These are phyloP conservation scores for Drosophila subobscura DNA, from an alignment of 1,140 invertebrate genomes.

Conservation along the genomic window DNA sequence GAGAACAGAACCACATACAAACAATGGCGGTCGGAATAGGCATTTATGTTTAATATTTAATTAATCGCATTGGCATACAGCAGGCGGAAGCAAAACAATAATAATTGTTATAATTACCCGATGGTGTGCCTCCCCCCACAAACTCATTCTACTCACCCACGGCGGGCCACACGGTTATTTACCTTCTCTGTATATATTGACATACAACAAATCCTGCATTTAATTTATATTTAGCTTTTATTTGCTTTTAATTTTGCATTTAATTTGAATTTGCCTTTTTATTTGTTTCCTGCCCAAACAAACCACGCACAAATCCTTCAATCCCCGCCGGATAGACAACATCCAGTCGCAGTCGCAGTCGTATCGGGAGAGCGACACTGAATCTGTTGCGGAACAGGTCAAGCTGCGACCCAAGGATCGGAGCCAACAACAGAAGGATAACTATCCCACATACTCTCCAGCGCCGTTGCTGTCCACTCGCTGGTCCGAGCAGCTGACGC, in stretches of 20 bases:
- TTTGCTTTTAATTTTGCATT: conserved; percentile 51
- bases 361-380: conserved; percentile 6
- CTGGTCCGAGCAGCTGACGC: conserved; percentile 75
- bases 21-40: conserved; percentile 39
- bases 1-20: conserved; percentile 25
- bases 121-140: conserved; percentile 20
- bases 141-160: conserved; percentile 22
- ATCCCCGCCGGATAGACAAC: conserved; percentile 45
- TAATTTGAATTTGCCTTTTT: conserved; percentile 49
- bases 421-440: conserved; percentile 51
- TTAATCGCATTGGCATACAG: conserved; percentile 57
- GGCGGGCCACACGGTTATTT: conserved; percentile 48
- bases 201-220: conserved; percentile 11
- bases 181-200: conserved; percentile 62
- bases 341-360: conserved; percentile 38
- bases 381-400: conserved; percentile 44
- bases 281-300: conserved; percentile 19
- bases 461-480: conserved; percentile 53
- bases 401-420: conserved; percentile 43
- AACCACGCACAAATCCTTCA: conserved; percentile 6
- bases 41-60: conserved; percentile 69
- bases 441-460: conserved; percentile 57
- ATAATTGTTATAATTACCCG: conserved; percentile 45
- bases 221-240: conserved; percentile 48
- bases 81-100: conserved; percentile 13